Evolutionary conservation across 2,797 vertebrate species (phyloP), one percentile per base, ranked within the genome.

Genomic region (Pelodytes ibericus): DNA sequence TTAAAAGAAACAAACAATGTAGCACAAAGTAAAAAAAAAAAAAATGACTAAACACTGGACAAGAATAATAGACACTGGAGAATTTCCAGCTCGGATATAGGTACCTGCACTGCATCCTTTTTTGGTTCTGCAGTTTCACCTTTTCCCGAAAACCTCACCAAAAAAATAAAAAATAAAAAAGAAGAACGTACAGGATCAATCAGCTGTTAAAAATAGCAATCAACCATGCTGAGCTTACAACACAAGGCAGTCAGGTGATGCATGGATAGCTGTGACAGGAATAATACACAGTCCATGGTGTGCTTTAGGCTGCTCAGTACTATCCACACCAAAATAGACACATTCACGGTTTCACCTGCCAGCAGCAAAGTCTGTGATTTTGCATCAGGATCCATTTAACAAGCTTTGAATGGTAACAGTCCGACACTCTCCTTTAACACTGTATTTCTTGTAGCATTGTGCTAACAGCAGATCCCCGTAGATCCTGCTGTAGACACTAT

Each of bases 171-270:
- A 29, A 41, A 29, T 16, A 26, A 41, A 58, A 25, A 58, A 24
- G 39, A 24, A 15, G 18, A 27, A 88, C 81, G 83, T 79, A 81
- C 81, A 60, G 81, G 87, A 84, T 89, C 90, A 93, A 81, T 86
- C 80, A 84, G 87, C 84, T 39, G 92, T 95, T 96, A 96, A 97
- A 94, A 96, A 97, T 95, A 97, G 95, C 91, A 77, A 87, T 91
- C 91, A 94, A 94, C 94, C 92, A 92, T 91, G 94, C 93, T 95
- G 93, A 94, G 94, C 91, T 94, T 92, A 95, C 94, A 93, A 92
- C 93, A 96, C 94, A 94, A 95, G 95, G 94, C 92, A 91, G 94
- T 95, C 95, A 96, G 93, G 93, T 96, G 95, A 95, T 91, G 90
- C 84, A 91, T 87, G 84, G 88, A 88, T 84, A 89, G 84, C 76